phyloP scores from a whole-genome alignment of 2,797 vertebrate genomes.

The Leucoraja ocellata region DNA sequence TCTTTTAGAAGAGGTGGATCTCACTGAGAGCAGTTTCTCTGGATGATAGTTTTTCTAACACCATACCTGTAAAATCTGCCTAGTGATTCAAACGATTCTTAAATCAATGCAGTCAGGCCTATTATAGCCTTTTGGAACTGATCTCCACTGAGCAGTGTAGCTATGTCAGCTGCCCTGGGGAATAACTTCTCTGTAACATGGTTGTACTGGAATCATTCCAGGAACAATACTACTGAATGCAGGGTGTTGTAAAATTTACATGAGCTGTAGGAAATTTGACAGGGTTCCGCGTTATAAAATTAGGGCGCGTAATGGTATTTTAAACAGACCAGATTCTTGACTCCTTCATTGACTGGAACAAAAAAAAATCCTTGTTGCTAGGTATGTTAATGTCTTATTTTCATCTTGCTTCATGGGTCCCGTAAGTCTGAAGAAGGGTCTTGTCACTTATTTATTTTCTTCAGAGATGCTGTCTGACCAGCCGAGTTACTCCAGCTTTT shows the following conservation, averaged over 20 bases:
- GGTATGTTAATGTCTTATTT: not conserved
- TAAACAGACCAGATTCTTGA: not conserved
- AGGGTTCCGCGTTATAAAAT: not conserved
- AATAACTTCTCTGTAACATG: not conserved
- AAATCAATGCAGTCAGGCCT: not conserved
- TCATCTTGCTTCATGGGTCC: not conserved
- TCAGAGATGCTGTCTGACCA: too few species aligned
- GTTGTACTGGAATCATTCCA: not conserved
- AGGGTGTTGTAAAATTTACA: not conserved
- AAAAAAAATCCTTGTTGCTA: not conserved
- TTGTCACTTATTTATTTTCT: too few species aligned
- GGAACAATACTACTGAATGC: not conserved
- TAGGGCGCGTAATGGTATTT: not conserved
- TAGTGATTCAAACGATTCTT: not conserved
- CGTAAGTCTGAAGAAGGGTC: too few species aligned
- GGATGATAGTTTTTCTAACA: too few species aligned
- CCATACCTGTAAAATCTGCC: too few species aligned
- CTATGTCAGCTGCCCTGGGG: not conserved
- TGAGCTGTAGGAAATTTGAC: not conserved
- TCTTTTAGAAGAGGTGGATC: too few species aligned
- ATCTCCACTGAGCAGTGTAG: not conserved
- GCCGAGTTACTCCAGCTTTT: too few species aligned
- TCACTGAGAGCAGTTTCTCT: too few species aligned
- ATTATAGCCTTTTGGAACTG: not conserved
- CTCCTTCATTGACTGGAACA: not conserved